phyloP scores from a whole-genome alignment of 1,140 invertebrate genomes.

The Steinernema khuongi region DNA sequence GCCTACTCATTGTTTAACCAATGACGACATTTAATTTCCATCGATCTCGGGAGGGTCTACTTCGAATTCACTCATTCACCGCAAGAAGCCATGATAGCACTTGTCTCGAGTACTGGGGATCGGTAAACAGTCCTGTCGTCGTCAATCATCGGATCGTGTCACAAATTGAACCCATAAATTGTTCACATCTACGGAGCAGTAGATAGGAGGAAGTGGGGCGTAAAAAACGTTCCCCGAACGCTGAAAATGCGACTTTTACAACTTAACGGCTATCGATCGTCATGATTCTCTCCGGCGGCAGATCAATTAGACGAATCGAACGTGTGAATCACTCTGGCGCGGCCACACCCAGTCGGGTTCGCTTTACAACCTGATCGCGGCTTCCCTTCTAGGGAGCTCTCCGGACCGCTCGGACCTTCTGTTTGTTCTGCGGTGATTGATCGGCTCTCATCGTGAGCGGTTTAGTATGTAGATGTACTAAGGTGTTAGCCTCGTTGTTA shows the following conservation, averaged over 20 bases:
- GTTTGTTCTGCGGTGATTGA: no score
- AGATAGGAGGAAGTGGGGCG: no score
- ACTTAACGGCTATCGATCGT: background rate
- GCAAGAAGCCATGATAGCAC: background rate
- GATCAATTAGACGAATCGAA: background rate
- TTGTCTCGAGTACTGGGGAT: background rate
- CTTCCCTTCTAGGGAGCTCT: background rate
- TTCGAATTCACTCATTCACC: background rate
- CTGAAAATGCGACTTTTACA: background rate
- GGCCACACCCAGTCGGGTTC: background rate
- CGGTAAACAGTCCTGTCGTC: no score
- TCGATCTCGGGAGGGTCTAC: background rate
- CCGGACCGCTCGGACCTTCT: no score
- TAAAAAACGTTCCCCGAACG: background rate
- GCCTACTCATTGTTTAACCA: no score
- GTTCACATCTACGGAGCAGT: no score
- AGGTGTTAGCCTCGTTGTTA: no score
- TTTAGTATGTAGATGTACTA: no score
- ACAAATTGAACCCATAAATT: no score
- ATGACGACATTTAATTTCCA: no score
- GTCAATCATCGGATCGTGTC: no score
- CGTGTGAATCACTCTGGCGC: background rate
- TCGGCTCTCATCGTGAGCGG: no score
- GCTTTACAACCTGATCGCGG: background rate
- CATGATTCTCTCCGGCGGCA: background rate